Base-by-base conservation (phyloP, 1,140 invertebrate genomes). In the Nymphalis io region DNA sequence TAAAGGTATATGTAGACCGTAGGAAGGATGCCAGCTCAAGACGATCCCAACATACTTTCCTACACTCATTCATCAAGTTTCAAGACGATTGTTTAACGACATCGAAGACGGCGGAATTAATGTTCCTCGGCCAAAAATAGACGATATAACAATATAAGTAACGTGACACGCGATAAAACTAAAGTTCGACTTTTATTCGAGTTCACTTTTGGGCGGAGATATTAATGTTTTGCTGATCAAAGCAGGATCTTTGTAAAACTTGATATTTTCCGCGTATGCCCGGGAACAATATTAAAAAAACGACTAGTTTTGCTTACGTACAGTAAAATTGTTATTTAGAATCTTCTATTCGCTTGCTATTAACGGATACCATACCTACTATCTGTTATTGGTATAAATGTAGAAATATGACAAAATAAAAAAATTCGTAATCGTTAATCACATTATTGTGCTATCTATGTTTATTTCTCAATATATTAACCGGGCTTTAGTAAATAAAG, bases 51-150 rank as follows among this genome's bases (percentile, higher is more conserved):
- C 57, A 59, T 59, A 40, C n/a, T 39, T 39, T 4, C 13, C 33
- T 33, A 59, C 55, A 11, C 51, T 55, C 8, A 59, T 59, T 59
- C 38, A 59, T 59, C 57, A 59, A 40, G 57, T 40, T 59, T 59
- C 10, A 10, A 40, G 40, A 18, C n/a, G 13, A 39, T 59, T 59
- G 57, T 40, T 59, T 59, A 59, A 59, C 57, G 57, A 59, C 38
- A 59, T 40, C 38, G 57, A 39, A 59, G 16, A 59, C 38, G 38
- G 16, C 16, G 5, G 10, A 59, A 39, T 59, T 59, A 39, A 59
- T 59, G 38, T 40, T 40, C 33, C n/a, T 18, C 11, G 33, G 38
- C 3, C 57, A 12, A 40, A 59, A 39, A 40, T 59, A 59, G 57
- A 59, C 38, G 3, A 16, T 5, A 58, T 58, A 59, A 59, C 57